Evolutionary conservation across 1,140 invertebrate species (phyloP).

Genomic region (Sweltsa coloradensis): DNA sequence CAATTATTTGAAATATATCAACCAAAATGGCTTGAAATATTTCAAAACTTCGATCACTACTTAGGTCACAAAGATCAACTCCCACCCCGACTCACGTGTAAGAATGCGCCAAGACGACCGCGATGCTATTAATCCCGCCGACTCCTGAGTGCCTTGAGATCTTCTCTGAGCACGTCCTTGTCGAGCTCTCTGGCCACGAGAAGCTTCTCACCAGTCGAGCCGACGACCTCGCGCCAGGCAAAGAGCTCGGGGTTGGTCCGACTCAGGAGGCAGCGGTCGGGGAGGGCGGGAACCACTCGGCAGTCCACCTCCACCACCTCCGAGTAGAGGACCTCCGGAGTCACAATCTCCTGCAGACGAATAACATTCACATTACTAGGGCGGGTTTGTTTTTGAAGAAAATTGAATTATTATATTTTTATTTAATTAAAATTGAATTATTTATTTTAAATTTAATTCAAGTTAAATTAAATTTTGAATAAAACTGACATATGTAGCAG

Average conservation of each 20-base stretch:
- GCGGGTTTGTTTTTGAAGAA: no score
- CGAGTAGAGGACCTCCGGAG: slow-evolving; percentile 80
- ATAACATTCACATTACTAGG: no score
- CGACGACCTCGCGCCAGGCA: slow-evolving; percentile 40
- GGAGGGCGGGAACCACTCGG: slow-evolving; percentile 62
- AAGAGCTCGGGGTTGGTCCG: slow-evolving; percentile 25
- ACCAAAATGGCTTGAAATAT: no score
- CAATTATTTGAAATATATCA: no score
- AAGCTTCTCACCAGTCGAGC: slow-evolving; percentile 67
- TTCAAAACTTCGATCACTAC: no score
- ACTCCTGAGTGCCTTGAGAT: slow-evolving; percentile 49
- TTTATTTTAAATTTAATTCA: no score
- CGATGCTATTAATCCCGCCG: slow-evolving; percentile 80
- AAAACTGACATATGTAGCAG: no score
- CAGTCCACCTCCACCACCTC: slow-evolving; percentile 87
- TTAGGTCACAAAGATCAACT: no score
- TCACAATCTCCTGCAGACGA: slow-evolving; percentile 59
- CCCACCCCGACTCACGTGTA: slow-evolving; percentile 77
- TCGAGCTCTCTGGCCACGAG: slow-evolving; percentile 52
- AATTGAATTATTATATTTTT: no score
- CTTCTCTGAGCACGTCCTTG: slow-evolving; percentile 39
- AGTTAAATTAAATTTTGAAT: no score
- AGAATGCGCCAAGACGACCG: slow-evolving; percentile 91
- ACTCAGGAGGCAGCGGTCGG: slow-evolving; percentile 40
- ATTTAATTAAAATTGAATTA: no score